phyloP scores from a whole-genome alignment of 1,140 invertebrate genomes.

The Drosophila funebris region DNA sequence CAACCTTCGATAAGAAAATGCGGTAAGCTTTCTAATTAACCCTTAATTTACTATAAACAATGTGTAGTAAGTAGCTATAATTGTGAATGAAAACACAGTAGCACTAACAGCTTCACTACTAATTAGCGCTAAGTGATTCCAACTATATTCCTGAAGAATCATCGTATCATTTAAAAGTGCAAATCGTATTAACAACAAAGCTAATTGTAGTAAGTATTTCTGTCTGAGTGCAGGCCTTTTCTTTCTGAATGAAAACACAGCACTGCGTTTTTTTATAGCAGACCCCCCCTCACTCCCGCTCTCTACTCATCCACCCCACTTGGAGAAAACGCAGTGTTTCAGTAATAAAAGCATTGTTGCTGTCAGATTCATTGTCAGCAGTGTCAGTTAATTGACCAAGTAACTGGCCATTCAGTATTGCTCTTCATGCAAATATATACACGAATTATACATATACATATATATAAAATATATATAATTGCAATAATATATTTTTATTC shows the following conservation, averaged over 20 bases:
- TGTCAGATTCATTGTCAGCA: conserved; percentile 49
- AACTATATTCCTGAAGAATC: too few species aligned
- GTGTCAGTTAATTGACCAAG: conserved; percentile 62
- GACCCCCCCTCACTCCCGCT: not conserved
- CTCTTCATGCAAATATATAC: not conserved
- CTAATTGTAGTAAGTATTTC: conserved; percentile 8
- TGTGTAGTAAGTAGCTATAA: too few species aligned
- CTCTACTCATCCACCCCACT: too few species aligned
- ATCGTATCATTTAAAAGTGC: too few species aligned
- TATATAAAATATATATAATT: too few species aligned
- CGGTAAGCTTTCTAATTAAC: too few species aligned
- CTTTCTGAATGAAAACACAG: conserved; percentile 66
- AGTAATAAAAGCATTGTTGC: not conserved
- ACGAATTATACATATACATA: not conserved
- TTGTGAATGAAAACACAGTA: too few species aligned
- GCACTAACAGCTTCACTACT: too few species aligned
- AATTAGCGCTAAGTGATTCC: too few species aligned
- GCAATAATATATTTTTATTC: too few species aligned
- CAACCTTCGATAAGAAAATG: too few species aligned
- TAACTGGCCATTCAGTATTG: conserved; percentile 27
- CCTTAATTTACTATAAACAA: too few species aligned
- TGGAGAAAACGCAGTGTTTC: not conserved
- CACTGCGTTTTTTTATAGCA: conserved; percentile 40
- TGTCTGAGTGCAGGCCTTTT: conserved; percentile 40
- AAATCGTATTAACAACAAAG: not conserved